Evolutionary conservation across 1,140 invertebrate genomes (phyloP).

Genomic region (Solen grandis): DNA sequence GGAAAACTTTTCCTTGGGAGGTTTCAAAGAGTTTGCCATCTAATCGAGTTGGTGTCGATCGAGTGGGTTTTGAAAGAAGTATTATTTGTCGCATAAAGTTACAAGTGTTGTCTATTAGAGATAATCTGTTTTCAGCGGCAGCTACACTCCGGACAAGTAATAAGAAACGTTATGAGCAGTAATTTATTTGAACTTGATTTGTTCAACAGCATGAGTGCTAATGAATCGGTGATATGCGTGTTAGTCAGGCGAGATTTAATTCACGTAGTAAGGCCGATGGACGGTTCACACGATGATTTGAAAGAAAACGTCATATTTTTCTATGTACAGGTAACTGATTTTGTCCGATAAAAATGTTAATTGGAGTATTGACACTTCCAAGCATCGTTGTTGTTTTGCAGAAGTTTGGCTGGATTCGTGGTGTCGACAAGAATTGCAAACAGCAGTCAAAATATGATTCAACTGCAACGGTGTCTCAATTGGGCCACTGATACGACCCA

Average conservation of each 20-base stretch:
- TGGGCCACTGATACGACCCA: too few species aligned
- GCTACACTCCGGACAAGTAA: slow-evolving; percentile 16
- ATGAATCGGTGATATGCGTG: slow-evolving; percentile 23
- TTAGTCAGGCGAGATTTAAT: slow-evolving; percentile 18
- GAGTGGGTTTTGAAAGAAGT: slow-evolving; percentile 42
- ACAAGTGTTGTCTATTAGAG: slow-evolving; percentile 56
- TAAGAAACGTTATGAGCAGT: slow-evolving; percentile 40
- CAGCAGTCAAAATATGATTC: too few species aligned
- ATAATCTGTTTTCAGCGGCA: slow-evolving; percentile 40
- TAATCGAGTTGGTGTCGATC: slow-evolving; percentile 33
- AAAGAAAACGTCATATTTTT: too few species aligned
- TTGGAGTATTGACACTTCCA: too few species aligned
- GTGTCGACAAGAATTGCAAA: too few species aligned
- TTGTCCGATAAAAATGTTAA: too few species aligned
- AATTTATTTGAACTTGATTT: slow-evolving; percentile 46
- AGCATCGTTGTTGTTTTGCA: too few species aligned
- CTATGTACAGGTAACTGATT: too few species aligned
- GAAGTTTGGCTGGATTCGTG: too few species aligned
- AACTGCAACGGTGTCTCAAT: too few species aligned
- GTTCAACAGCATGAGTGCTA: slow-evolving; percentile 39
- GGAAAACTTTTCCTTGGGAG: slow-evolving; percentile 48
- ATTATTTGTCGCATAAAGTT: slow-evolving; percentile 50
- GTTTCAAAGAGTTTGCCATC: slow-evolving; percentile 37
- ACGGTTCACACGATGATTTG: neutral
- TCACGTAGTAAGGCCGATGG: neutral